Percentiles rank a stretch among this genome's conserved stretches.
Conservation (phyloP, 2,113 vertebrate genomes). For the Periophthalmodon schlosseri region DNA sequence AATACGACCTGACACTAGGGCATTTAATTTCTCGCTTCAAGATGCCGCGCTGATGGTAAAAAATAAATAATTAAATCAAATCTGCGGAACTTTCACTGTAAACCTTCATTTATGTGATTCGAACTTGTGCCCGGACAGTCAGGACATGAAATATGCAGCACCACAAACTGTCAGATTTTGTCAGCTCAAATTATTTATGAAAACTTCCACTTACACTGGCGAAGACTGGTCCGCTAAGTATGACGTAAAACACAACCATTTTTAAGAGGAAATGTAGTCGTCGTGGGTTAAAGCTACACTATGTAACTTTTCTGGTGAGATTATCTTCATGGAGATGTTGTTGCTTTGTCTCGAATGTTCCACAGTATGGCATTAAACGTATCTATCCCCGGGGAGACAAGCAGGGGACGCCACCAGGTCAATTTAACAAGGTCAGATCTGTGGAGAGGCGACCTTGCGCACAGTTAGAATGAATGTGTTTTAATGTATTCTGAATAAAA, state of each 20-base stretch:
- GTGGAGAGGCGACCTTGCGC: no score
- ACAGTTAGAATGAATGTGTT: no score
- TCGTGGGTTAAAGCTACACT: no score
- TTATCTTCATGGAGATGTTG: no score
- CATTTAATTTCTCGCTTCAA: not conserved
- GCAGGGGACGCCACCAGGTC: no score
- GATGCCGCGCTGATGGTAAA: not conserved
- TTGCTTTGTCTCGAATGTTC: no score
- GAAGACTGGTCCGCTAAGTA: not conserved
- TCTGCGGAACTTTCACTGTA: not conserved
- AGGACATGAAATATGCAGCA: conserved; percentile 1
- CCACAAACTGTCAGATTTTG: conserved; percentile 1
- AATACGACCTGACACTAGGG: not conserved
- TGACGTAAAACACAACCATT: not conserved
- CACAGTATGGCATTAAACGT: no score
- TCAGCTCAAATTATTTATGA: conserved; percentile 1
- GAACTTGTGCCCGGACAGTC: not conserved
- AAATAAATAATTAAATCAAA: not conserved
- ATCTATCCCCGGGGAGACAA: no score
- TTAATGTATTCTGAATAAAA: no score
- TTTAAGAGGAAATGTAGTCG: not conserved
- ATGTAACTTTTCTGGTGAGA: no score
- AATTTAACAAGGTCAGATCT: no score
- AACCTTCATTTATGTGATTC: not conserved
- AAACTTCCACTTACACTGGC: not conserved